These are phyloP conservation scores for Stomatorhinus ivindoensis DNA, from an alignment of 2,113 vertebrate genomes.

Conservation along the genomic window DNA sequence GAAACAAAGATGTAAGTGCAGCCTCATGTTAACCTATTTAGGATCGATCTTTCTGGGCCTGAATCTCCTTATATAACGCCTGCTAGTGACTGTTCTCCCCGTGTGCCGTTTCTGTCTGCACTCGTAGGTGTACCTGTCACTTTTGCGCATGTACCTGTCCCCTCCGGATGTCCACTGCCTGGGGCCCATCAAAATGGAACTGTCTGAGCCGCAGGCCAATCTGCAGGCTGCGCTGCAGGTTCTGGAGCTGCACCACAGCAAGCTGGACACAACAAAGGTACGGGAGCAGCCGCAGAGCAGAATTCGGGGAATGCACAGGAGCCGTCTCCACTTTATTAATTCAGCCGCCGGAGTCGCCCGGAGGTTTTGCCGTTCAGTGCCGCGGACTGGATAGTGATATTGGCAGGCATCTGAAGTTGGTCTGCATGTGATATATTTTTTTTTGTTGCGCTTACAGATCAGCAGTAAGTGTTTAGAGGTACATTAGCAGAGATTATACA, in stretches of 20 bases:
- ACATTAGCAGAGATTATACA: neutral
- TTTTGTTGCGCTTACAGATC: neutral
- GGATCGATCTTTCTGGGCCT: neutral
- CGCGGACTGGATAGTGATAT: neutral
- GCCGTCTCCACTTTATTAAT: too few species aligned
- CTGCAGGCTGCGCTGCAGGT: constrained; percentile 87
- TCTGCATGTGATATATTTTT: neutral
- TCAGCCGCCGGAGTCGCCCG: neutral
- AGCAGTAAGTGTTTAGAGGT: neutral
- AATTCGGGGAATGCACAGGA: neutral
- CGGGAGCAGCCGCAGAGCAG: neutral
- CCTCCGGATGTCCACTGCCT: constrained; percentile 89
- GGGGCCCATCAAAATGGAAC: constrained; percentile 89
- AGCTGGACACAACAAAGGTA: constrained; percentile 94
- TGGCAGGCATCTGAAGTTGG: neutral
- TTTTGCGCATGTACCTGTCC: constrained; percentile 94
- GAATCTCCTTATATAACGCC: neutral
- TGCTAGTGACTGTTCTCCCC: neutral
- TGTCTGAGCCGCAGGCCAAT: constrained; percentile 83
- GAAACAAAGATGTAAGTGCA: constrained; percentile 86
- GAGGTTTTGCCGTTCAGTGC: neutral
- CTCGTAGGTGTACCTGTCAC: constrained; percentile 85
- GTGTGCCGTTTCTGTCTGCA: neutral
- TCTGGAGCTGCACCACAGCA: constrained; percentile 89
- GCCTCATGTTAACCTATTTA: neutral